phyloP scores from a whole-genome alignment of 1,140 invertebrate species.

The Batillaria attramentaria region DNA sequence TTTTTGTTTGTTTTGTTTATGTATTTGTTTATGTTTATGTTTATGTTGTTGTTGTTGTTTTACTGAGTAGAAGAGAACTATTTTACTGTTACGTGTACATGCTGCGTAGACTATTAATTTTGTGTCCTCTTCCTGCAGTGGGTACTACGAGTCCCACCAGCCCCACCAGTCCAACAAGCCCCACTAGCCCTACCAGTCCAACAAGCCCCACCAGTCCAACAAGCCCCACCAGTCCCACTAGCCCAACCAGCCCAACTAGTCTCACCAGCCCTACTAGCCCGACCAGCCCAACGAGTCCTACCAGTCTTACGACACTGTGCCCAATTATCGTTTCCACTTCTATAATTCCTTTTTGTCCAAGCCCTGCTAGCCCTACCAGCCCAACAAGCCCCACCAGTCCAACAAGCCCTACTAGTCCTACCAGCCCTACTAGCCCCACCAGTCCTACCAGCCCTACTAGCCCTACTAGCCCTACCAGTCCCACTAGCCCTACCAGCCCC shows the following conservation, averaged over 20 bases:
- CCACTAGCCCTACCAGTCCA: constrained; percentile 1
- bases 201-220: background rate
- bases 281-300: background rate
- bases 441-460: constrained; percentile 4
- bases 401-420: background rate
- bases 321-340: background rate
- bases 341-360: too few species aligned
- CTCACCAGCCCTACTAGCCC: background rate
- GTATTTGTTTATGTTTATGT: too few species aligned
- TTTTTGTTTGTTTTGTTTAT: too few species aligned
- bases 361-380: background rate
- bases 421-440: background rate
- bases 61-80: too few species aligned
- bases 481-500: background rate
- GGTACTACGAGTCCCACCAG: constrained; percentile 1
- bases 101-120: too few species aligned
- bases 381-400: constrained; percentile 1
- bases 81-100: too few species aligned
- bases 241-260: constrained; percentile 6
- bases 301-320: background rate
- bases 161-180: background rate
- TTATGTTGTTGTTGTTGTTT: too few species aligned
- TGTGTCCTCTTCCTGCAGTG: too few species aligned
- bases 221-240: constrained; percentile 3
- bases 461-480: background rate